Conservation (phyloP, 2,888 invertebrate genomes). For the Tetragonisca angustula region DNA sequence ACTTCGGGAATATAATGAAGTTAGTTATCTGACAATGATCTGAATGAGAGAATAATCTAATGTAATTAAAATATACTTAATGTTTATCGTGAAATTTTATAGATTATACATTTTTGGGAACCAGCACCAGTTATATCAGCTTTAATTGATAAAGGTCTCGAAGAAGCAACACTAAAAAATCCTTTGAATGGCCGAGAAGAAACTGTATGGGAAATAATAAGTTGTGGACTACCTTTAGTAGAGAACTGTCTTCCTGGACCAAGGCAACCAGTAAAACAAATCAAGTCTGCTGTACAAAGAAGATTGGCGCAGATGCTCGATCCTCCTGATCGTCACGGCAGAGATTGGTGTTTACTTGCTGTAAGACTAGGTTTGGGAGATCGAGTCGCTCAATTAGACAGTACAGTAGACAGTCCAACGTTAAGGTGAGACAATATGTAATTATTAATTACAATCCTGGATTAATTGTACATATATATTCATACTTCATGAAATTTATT, state of each 20-base stretch:
- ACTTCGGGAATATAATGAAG: constrained; percentile 84
- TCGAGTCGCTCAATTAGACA: constrained; percentile 82
- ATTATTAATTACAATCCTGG: background rate
- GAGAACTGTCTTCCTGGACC: constrained; percentile 81
- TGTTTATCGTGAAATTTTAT: background rate
- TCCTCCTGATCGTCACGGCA: constrained; percentile 89
- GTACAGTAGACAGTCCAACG: constrained; percentile 81
- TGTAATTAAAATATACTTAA: background rate
- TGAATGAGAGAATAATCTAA: background rate
- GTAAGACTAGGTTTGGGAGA: constrained; percentile 88
- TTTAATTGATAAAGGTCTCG: constrained; percentile 79
- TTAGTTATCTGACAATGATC: constrained; percentile 47
- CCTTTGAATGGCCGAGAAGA: constrained; percentile 81
- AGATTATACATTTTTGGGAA: constrained; percentile 82
- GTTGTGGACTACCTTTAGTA: constrained; percentile 78
- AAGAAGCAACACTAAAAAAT: constrained; percentile 80
- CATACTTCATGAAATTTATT: constrained; percentile 1
- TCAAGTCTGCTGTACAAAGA: constrained; percentile 87
- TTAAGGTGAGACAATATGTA: constrained; percentile 71
- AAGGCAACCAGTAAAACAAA: constrained; percentile 85
- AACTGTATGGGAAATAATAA: constrained; percentile 81
- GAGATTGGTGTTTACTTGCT: constrained; percentile 92
- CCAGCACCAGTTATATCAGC: constrained; percentile 78
- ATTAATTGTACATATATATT: background rate
- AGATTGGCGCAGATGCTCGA: constrained; percentile 89